These are phyloP conservation scores for Ormyrus thymus DNA, from an alignment of 2,888 invertebrate species.

Conservation along the genomic window DNA sequence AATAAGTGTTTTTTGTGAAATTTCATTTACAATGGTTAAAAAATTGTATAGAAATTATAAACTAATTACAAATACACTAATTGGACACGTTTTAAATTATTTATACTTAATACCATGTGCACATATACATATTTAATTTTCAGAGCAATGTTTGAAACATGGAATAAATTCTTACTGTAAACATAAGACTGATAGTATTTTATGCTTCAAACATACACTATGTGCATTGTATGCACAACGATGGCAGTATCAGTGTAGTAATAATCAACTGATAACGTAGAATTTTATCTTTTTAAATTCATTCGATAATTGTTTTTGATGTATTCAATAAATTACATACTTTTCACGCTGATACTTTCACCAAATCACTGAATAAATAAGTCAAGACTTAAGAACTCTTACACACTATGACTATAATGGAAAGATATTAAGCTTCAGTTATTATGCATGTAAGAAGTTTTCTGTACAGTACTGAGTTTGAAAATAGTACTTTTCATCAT, in stretches of 20 bases:
- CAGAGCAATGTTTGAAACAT: constrained; percentile 56
- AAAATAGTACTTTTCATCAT: constrained; percentile 17
- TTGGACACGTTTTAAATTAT: constrained; percentile 32
- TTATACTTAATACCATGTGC: constrained; percentile 47
- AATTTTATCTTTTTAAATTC: constrained; percentile 25
- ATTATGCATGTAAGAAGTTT: constrained; percentile 33
- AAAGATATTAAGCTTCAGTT: constrained; percentile 36
- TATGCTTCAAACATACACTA: constrained; percentile 60
- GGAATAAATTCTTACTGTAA: constrained; percentile 35
- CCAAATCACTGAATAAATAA: constrained; percentile 46
- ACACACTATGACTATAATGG: constrained; percentile 34
- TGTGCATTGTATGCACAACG: constrained; percentile 56
- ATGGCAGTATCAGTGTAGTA: constrained; percentile 62
- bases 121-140: constrained; percentile 55
- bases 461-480: constrained; percentile 34
- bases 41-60: constrained; percentile 35
- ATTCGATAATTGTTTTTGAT: constrained; percentile 14
- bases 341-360: constrained; percentile 44
- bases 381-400: constrained; percentile 34
- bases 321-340: constrained; percentile 35
- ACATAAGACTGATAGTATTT: constrained; percentile 43
- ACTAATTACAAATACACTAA: constrained; percentile 36
- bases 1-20: constrained; percentile 14
- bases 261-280: constrained; percentile 41
- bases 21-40: constrained; percentile 31